A percentile compares a stretch with the other conserved stretches of the same genome.
Evolutionary conservation across 2,113 vertebrate genomes (phyloP).

Genomic region (Vimba vimba): DNA sequence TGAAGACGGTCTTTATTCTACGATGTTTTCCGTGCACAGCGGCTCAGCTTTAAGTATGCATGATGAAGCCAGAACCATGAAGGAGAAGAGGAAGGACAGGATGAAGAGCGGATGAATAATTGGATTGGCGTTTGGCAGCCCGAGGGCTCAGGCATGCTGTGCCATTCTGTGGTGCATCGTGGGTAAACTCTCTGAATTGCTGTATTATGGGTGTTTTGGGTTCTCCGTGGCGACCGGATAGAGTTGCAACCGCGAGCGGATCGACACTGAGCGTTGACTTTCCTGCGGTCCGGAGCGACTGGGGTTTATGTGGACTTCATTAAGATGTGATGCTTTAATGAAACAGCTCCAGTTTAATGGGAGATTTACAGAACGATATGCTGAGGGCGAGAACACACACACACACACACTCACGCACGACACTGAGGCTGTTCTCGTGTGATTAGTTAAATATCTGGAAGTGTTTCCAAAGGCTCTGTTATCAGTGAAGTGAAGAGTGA

Average conservation of each 20-base stretch:
- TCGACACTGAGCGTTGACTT: not conserved
- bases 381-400: not conserved
- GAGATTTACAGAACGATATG: conserved; percentile 1
- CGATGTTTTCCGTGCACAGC: not conserved
- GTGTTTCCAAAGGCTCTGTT: conserved; percentile 17
- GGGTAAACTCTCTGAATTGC: conserved; percentile 50
- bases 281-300: not conserved
- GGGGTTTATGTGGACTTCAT: conserved; percentile 17
- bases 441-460: conserved; percentile 24
- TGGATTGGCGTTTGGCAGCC: conserved; percentile 57
- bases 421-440: conserved; percentile 23
- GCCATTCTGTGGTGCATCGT: conserved; percentile 41
- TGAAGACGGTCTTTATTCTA: not conserved
- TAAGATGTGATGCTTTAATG: conserved; percentile 28
- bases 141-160: conserved; percentile 56
- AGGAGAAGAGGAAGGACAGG: conserved; percentile 50
- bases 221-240: conserved; percentile 35
- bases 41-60: conserved; percentile 50
- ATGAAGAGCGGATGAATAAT: conserved; percentile 60
- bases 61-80: conserved; percentile 46
- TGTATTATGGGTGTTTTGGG: conserved; percentile 28
- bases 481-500: conserved; percentile 36
- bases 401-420: conserved; percentile 12
- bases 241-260: not conserved
- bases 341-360: not conserved